These are phyloP conservation scores for Platycercus adscitus DNA, from an alignment of 2,113 vertebrate genomes.

Conservation along the genomic window DNA sequence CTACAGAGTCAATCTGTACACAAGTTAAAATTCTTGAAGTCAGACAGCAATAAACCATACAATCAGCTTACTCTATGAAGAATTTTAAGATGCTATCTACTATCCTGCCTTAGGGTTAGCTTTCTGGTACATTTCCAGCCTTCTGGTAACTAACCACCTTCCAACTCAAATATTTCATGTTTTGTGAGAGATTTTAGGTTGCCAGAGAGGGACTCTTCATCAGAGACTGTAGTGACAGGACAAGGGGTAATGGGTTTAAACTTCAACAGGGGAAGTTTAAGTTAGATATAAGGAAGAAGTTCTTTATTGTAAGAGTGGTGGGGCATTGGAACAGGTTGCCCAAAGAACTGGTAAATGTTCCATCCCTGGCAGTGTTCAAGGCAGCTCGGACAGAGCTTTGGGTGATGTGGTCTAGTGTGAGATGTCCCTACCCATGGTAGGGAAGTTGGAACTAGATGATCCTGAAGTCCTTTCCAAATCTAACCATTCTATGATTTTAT, in stretches of 20 bases:
- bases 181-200: not conserved
- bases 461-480: not conserved
- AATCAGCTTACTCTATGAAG: not conserved
- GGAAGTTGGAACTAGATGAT: not conserved
- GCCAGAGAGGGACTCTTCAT: not conserved
- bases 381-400: not conserved
- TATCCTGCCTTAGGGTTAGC: not conserved
- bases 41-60: not conserved
- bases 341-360: not conserved
- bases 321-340: not conserved
- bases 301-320: not conserved
- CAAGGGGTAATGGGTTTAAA: not conserved
- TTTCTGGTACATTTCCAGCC: not conserved
- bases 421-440: not conserved
- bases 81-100: not conserved
- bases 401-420: not conserved
- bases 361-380: not conserved
- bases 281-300: not conserved
- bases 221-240: not conserved
- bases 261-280: not conserved
- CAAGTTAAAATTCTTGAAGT: not conserved
- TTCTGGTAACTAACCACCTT: not conserved
- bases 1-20: not conserved
- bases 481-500: not conserved
- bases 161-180: not conserved